phyloP scores from a whole-genome alignment of 1,140 invertebrate genomes.

The Octopus bimaculoides region DNA sequence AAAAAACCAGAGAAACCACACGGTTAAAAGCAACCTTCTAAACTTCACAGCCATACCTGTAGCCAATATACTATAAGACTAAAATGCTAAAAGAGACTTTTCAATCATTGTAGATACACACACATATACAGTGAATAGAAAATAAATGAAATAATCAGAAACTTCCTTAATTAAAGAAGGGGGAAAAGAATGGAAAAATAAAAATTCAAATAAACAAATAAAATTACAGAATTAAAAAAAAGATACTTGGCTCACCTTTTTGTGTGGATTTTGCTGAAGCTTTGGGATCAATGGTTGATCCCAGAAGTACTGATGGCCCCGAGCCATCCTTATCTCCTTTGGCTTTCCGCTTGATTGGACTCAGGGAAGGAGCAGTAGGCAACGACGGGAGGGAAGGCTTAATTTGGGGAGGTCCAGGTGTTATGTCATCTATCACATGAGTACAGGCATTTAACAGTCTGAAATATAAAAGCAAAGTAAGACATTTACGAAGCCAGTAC shows the following conservation, averaged over 20 bases:
- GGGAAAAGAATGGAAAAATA: background rate
- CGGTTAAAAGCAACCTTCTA: no score
- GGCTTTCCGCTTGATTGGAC: conserved; percentile 58
- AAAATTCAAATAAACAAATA: background rate
- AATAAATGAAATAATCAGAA: background rate
- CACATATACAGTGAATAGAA: no score
- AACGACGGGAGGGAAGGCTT: conserved; percentile 57
- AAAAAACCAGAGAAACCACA: no score
- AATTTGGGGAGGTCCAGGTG: conserved; percentile 62
- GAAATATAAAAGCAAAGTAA: conserved; percentile 18
- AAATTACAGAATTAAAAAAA: background rate
- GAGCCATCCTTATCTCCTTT: conserved; percentile 44
- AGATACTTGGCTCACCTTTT: conserved; percentile 37
- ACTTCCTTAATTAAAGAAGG: background rate
- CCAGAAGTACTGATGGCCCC: conserved; percentile 17
- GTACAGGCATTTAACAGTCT: conserved; percentile 73
- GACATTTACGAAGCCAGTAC: background rate
- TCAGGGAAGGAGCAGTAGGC: conserved; percentile 56
- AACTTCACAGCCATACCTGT: no score
- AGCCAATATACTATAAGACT: no score
- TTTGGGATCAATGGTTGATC: conserved; percentile 35
- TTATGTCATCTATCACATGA: conserved; percentile 73
- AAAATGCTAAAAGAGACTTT: no score
- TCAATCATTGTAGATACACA: no score
- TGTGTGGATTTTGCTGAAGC: conserved; percentile 35